Percentiles rank a stretch among this genome's conserved stretches.
Conservation (phyloP, 2,888 invertebrate genomes). For the Eilema griseolum region DNA sequence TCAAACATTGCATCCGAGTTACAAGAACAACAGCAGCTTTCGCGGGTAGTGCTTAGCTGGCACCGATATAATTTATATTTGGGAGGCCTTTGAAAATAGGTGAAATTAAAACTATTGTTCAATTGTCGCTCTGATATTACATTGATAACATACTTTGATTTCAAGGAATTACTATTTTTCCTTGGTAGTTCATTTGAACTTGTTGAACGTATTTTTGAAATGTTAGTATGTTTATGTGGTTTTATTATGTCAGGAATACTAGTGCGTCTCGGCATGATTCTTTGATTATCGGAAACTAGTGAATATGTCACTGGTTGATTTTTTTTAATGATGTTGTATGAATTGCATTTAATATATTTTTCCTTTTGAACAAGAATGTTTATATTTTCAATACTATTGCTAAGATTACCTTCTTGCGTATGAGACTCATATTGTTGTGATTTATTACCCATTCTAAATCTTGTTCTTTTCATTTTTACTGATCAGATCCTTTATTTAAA, state of each 20-base stretch:
- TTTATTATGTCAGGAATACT: slow-evolving; percentile 6
- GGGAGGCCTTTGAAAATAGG: not conserved
- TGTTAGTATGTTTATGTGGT: not conserved
- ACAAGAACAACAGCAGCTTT: slow-evolving; percentile 57
- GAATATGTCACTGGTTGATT: not conserved
- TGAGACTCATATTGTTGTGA: not conserved
- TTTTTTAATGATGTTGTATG: not conserved
- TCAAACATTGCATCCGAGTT: slow-evolving; percentile 76
- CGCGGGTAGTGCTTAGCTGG: slow-evolving; percentile 13
- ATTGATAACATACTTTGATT: slow-evolving; percentile 4
- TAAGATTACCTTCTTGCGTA: not conserved
- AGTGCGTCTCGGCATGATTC: not conserved
- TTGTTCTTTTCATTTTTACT: slow-evolving; percentile 8
- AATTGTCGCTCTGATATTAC: slow-evolving; percentile 3
- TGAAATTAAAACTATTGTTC: not conserved
- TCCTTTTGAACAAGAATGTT: not conserved
- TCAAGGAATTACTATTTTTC: not conserved
- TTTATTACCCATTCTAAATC: not conserved
- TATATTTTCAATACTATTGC: not conserved
- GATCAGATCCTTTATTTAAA: not conserved
- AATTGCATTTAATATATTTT: not conserved
- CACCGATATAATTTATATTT: slow-evolving; percentile 15
- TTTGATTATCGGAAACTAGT: not conserved
- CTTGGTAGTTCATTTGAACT: not conserved
- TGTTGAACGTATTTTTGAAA: not conserved